Base-by-base conservation (phyloP, 2,888 invertebrate species). In the Julus scandinavius region DNA sequence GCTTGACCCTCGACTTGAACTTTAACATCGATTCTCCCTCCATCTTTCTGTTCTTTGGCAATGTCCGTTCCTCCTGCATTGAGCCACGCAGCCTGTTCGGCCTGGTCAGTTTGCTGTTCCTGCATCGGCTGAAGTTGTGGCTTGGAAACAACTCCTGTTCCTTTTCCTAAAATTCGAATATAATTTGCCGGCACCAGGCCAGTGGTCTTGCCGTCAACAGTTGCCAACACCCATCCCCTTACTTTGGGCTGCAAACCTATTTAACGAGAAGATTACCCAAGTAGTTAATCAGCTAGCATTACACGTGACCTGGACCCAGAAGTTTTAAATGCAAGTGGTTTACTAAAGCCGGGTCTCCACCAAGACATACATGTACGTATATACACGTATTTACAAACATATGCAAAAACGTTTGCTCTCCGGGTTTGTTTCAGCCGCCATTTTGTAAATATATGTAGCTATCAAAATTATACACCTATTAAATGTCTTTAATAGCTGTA, bases 161-260 rank as follows among this genome's bases (percentile, higher is more conserved):
- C 72, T 89, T 92, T 92, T 3, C 93, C 93, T 13, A 93, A 90
- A 29, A 94, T 92, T 90, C 93, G 93, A 20, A 94, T 92, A 91
- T 94, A 94, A 91, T 94, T 94, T 50, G 93, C 93, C 11, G 94
- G 94, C 87, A 94, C 92, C 2, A 94, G 90, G 9, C 94, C 94
- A 41, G 92, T 91, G 88, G 92, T 92, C 87, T 92, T 91, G 85
- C 93, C 93, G 91, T 94, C 93, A 9, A 92, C 91, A 87, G 92
- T 92, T 89, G 93, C 94, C 88, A 94, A 90, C 11, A 94, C 91
- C 94, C 94, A 94, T 58, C 93, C 94, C 89, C 93, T 92, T 9
- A 94, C 91, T 89, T 92, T 91, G 4, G 95, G 95, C 92, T 99
- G 98, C 41, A 97, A 93, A 90, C 96, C 95, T 91, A 88, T 80